Base-by-base conservation (phyloP, 2,113 vertebrate species). In the Melanocharis versteri region DNA sequence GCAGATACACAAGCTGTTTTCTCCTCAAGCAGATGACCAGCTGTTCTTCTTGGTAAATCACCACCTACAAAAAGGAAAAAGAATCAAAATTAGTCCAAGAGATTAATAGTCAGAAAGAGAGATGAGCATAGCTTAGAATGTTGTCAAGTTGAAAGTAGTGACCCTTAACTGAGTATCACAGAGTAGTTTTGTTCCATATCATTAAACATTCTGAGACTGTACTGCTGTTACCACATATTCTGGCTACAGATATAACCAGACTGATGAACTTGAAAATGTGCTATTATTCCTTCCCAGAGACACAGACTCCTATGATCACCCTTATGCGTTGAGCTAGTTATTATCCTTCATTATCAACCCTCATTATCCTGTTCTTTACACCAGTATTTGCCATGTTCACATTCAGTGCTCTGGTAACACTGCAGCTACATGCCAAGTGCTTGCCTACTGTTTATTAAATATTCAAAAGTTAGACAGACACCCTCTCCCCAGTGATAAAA, bases 1-100 rank as follows among this genome's bases (percentile, higher is more conserved):
- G 98, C 98, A 9, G 98, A 99, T 37, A 99, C 98, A 37, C 98
- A 98, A 5, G 97, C 79, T 3, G 95, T 78, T 68, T 98, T 98
- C 87, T 98, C 98, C 72, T 98, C 98, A 15, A 97, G 97, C 57
- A 98, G 39, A 50, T 96, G 97, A 75, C 80, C 31, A 17, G n/a
- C 85, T 83, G 96, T 86, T 95, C 96, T 97, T 85, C 91, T 97
- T 5, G 89, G 87, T 80, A 98, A 92, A 76, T 98, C 97, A 87
- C 95, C 72, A 72, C 96, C 98, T 98, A 94, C 33, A 60, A 27
- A 91, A 64, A n/a, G 35, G 45, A 91, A 53, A 78, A 64, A 64
- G n/a, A 88, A 33, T 16, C 18, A 39, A 82, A 42, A 72, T 89
- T 56, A 94, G 79, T 66, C 69, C 45, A 57, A 71, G 50, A 85